Base-by-base conservation (phyloP, 2,888 invertebrate genomes). In the Brachypterus glaber region DNA sequence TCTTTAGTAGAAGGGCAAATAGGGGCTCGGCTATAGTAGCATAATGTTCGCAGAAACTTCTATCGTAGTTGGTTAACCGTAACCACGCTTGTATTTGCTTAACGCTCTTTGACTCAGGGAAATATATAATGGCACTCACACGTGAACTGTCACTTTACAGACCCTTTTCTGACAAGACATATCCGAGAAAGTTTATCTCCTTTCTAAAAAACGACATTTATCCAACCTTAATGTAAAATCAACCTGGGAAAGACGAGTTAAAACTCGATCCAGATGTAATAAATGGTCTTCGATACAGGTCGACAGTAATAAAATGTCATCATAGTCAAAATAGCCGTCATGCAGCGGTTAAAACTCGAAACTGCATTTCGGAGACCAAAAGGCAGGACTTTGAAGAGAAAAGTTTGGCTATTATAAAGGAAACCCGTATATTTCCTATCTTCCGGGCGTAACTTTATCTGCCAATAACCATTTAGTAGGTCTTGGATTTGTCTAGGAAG, bases 401-500 rank as follows among this genome's bases (percentile, higher is more conserved):
- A 52, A 41, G 26, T 32, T 16, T 39, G 26, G 13, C 38, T 44
- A 2, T 45, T 40, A 4, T 44, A 40, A 16, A 51, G 21, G 40
- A 54, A 51, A 0, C 47, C 50, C 1, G 52, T 53, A 30, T 43
- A 52, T 18, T 45, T 35, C 9, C 45, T 29, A 5, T 47, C 47
- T 2, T 45, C 40, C 30, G 37, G 17, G 4, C 42, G 37, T 1
- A 50, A 18, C 12, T 39, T 35, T 30, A 51, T 42, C 34, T 53
- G 52, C 51, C 52, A 52, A 35, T 52, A 54, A 2, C 52, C 50
- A 25, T 45, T 32, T 1, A 46, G 45, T n/a, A n/a, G n/a, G n/a
- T n/a, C n/a, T n/a, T n/a, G n/a, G n/a, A n/a, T n/a, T n/a, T n/a
- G n/a, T n/a, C n/a, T n/a, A n/a, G n/a, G n/a, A n/a, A n/a, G n/a